Base-by-base conservation (phyloP, 1,140 invertebrate species). In the Pygmarrhopalites habei region DNA sequence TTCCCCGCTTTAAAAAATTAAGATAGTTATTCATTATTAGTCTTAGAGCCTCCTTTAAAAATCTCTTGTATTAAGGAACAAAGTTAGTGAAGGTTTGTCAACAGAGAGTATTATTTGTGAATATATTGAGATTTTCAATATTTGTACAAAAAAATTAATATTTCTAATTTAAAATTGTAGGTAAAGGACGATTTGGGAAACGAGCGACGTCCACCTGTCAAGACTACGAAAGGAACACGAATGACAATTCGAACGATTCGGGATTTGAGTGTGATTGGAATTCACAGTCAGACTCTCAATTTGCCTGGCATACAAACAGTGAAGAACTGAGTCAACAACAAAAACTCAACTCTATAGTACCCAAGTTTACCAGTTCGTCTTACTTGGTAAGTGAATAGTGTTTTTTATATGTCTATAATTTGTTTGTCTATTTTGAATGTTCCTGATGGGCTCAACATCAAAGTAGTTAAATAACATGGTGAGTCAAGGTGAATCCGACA, bases 281-380 rank as follows among this genome's bases (percentile, higher is more conserved):
- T 46, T 67, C 65, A 17, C 66, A 71, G 58, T 71, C 69, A 17
- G 69, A 71, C 53, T 66, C 69, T 21, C 69, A 71, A 58, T 66
- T 64, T 14, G 52, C 55, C 25, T 71, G 69, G 69, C 32, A 35
- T 15, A 35, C 32, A 35, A 35, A 15, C 15, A 35, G 5, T 35
- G 32, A 35, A 35, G 32, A 35, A 7, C 15, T 35, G 32, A 5
- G 15, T 35, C 5, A 35, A 35, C 32, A 7, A 7, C 32, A 35
- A 35, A n/a, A n/a, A n/a, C n/a, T n/a, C n/a, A n/a, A n/a, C n/a
- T n/a, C n/a, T n/a, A n/a, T n/a, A n/a, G n/a, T n/a, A n/a, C 49
- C 49, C 5, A 52, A 52, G n/a, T 26, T 52, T 5, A 10, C 49
- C 28, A 29, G 23, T 23, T 52, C 49, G n/a, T n/a, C 5, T 19